Evolutionary conservation across 1,140 invertebrate species (phyloP), one percentile per base, ranked within the genome.

Genomic region (Cheumatopsyche charites): DNA sequence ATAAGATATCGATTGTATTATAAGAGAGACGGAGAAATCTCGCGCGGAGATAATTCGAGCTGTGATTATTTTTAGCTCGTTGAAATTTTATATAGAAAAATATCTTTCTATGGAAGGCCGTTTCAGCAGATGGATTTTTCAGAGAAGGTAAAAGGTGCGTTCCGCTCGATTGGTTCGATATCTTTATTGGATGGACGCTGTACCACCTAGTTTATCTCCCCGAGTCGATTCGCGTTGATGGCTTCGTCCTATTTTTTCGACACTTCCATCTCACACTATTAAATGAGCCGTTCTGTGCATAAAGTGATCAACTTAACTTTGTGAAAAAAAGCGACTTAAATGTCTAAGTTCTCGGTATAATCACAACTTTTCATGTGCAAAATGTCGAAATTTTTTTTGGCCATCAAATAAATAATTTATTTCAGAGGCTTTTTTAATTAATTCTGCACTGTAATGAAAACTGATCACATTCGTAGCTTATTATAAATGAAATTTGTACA

Each of bases 81-180:
- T 15, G n/a, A 49, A 49, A 19, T n/a, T n/a, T n/a, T 49, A 49
- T 19, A n/a, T 49, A 49, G 13, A 13, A 15, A 15, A 19, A 5
- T n/a, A 3, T 49, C 13, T 19, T 49, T 49, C 19, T 15, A 15
- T 13, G 13, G 47, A n/a, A n/a, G 19, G 3, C 13, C 47, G 13
- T 36, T 36, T 36, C 29, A 36, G 5, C 47, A 52, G 19, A 52
- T 19, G 47, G 47, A 52, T 52, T 52, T 52, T 52, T 52, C 47
- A 9, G 47, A 52, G 19, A 52, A 52, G 47, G 47, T 52, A 52
- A 52, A 52, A 52, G 15, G 47, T 52, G 15, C 19, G 47, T 52
- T 52, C 47, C 47, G 47, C 47, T 52, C 47, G 47, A 52, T 52
- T 52, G 7, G 15, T 17, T 19, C 47, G 19, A 52, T 52, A 17